Base-by-base conservation (phyloP, 2,797 vertebrate species). In the Nannoperca australis region DNA sequence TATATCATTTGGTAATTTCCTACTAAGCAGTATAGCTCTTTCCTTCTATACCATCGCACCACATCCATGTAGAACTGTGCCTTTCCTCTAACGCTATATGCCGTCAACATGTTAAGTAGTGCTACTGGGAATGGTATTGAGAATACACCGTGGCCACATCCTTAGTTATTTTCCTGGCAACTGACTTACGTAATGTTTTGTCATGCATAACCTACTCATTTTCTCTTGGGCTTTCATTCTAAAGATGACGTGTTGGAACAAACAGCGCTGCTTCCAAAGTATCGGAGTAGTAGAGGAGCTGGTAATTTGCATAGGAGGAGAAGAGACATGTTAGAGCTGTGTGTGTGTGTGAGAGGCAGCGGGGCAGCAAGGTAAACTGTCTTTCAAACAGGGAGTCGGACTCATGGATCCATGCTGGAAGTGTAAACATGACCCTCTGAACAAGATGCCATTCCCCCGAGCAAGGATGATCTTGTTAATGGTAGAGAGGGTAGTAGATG, bases 151-250 rank as follows among this genome's bases (percentile, higher is more conserved):
- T 59, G 44, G 24, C 66, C 55, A 50, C 77, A 74, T 67, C 73
- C 13, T 79, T 44, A 55, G 40, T 50, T 76, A 70, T 55, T 22
- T 82, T 58, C 44, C 61, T 68, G 54, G 40, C 59, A 82, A 30
- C 32, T n/a, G 49, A 11, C 42, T 60, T 32, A 18, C 27, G 8
- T 65, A 24, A 44, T 64, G 17, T 61, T 74, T 58, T 59, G 7
- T 53, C 11, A 68, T 44, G 9, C 20, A 58, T 13, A 13, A n/a
- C 17, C 24, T n/a, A 15, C 20, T 68, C 34, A 20, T 3, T n/a
- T 50, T 34, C n/a, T 44, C 17, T n/a, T 13, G 38, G 1, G 55
- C 45, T 62, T 62, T 55, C 2, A 47, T 56, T 30, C 36, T 14
- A 30, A 34, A 62, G 22, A 15, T 42, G 59, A 45, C 1, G 3